A percentile compares a stretch with the other conserved stretches of the same genome.
phyloP scores from a whole-genome alignment of 2,888 invertebrate species.

The Eledona agricola region DNA sequence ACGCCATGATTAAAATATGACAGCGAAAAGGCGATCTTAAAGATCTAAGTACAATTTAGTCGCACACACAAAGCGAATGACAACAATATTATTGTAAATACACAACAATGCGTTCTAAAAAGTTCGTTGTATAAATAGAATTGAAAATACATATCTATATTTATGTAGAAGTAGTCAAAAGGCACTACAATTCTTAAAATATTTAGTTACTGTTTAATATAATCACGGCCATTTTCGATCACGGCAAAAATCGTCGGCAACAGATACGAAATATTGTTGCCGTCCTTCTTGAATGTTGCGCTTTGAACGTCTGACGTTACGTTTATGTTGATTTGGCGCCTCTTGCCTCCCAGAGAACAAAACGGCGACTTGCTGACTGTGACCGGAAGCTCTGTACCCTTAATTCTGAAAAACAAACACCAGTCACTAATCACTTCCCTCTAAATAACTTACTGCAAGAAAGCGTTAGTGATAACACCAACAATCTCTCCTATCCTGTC shows the following conservation, averaged over 20 bases:
- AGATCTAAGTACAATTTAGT: slow-evolving; percentile 23
- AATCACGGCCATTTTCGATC: slow-evolving; percentile 61
- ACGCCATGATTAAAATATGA: slow-evolving; percentile 17
- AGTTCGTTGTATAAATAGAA: slow-evolving; percentile 25
- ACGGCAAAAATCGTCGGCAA: slow-evolving; percentile 65
- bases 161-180: slow-evolving; percentile 7
- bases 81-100: slow-evolving; percentile 12
- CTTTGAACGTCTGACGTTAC: slow-evolving; percentile 65
- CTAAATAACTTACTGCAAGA: slow-evolving; percentile 74
- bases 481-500: slow-evolving; percentile 89
- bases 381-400: slow-evolving; percentile 75
- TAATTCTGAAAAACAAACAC: slow-evolving; percentile 65
- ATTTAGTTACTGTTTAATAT: slow-evolving; percentile 49
- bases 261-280: slow-evolving; percentile 65
- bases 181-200: slow-evolving; percentile 10
- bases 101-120: slow-evolving; percentile 13
- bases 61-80: slow-evolving; percentile 9
- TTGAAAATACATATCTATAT: slow-evolving; percentile 7
- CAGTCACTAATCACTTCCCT: neutral
- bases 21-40: slow-evolving; percentile 7
- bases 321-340: slow-evolving; percentile 68
- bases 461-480: slow-evolving; percentile 81
- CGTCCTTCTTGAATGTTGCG: slow-evolving; percentile 66
- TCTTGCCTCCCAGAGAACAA: slow-evolving; percentile 87
- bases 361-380: slow-evolving; percentile 78